Percentiles rank a stretch among this genome's conserved stretches.
These are phyloP conservation scores for Apis florea DNA, from an alignment of 1,140 invertebrate species.

Conservation along the genomic window DNA sequence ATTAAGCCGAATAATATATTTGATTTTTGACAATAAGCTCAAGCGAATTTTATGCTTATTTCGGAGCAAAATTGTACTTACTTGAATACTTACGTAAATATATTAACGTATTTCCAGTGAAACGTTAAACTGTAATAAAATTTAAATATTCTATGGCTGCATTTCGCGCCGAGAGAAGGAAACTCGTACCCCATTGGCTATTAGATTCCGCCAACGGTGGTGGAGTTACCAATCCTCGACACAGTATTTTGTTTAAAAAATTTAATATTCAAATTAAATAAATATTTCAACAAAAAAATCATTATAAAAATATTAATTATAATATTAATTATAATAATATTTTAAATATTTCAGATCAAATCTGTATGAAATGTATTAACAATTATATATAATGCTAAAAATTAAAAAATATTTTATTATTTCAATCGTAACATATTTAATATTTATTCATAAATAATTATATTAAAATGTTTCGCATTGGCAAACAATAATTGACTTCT, in stretches of 20 bases:
- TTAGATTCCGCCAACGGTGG: conserved; percentile 75
- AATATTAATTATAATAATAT: not conserved
- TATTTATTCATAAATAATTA: not conserved
- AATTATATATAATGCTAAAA: not conserved
- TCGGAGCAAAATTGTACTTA: conserved; percentile 7
- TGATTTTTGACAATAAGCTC: no score
- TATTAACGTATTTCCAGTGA: not conserved
- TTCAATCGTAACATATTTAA: not conserved
- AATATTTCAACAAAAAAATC: not conserved
- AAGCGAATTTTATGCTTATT: no score
- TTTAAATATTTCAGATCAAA: not conserved
- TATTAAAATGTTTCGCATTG: not conserved
- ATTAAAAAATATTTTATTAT: not conserved
- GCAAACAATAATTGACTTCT: not conserved
- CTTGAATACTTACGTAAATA: conserved; percentile 13
- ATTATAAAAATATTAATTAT: not conserved
- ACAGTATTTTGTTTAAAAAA: conserved; percentile 49
- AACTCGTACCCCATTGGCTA: conserved; percentile 78
- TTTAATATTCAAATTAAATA: not conserved
- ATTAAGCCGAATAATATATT: no score
- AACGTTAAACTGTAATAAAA: not conserved
- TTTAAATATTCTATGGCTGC: conserved; percentile 18
- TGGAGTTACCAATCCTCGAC: conserved; percentile 78
- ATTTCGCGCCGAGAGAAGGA: conserved; percentile 71
- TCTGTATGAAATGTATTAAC: not conserved